phyloP scores from a whole-genome alignment of 2,888 invertebrate genomes.

The Platypus cylindrus region DNA sequence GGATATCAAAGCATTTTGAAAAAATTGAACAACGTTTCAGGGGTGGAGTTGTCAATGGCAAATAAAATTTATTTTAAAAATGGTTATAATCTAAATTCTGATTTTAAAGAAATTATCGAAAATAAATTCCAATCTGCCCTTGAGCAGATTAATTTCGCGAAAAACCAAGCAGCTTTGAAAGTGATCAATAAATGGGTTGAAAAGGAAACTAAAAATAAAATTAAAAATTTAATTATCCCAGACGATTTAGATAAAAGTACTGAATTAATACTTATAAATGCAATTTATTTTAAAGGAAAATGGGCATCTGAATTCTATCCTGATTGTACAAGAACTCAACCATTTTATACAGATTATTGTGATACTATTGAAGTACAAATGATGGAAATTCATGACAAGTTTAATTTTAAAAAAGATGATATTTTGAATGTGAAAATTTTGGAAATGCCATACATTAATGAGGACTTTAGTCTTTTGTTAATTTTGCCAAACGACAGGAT shows the following conservation, averaged over 20 bases:
- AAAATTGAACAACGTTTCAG: slow-evolving; percentile 29
- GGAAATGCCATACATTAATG: slow-evolving; percentile 57
- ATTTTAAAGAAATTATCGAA: slow-evolving; percentile 44
- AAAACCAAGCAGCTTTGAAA: slow-evolving; percentile 37
- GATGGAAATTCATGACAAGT: slow-evolving; percentile 51
- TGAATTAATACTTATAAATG: slow-evolving; percentile 65
- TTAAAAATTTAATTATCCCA: slow-evolving; percentile 57
- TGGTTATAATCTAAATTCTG: slow-evolving; percentile 37
- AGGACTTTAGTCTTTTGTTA: slow-evolving; percentile 59
- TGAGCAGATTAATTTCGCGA: slow-evolving; percentile 48
- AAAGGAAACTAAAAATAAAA: slow-evolving; percentile 66
- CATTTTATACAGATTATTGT: slow-evolving; percentile 48
- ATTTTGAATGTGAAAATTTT: slow-evolving; percentile 49
- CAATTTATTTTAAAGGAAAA: slow-evolving; percentile 70
- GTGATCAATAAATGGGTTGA: slow-evolving; percentile 74
- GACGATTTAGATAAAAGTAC: slow-evolving; percentile 44
- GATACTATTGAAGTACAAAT: slow-evolving; percentile 54
- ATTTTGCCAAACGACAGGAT: slow-evolving; percentile 56
- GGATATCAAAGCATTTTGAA: slow-evolving; percentile 16
- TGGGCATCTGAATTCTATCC: slow-evolving; percentile 59
- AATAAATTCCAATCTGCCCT: slow-evolving; percentile 52
- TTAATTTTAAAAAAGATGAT: slow-evolving; percentile 37
- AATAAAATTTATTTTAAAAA: slow-evolving; percentile 55
- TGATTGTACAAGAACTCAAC: slow-evolving; percentile 40
- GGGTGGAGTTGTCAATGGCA: slow-evolving; percentile 52